Evolutionary conservation across 2,888 invertebrate species (phyloP).

Genomic region (Plemyria rubiginata): DNA sequence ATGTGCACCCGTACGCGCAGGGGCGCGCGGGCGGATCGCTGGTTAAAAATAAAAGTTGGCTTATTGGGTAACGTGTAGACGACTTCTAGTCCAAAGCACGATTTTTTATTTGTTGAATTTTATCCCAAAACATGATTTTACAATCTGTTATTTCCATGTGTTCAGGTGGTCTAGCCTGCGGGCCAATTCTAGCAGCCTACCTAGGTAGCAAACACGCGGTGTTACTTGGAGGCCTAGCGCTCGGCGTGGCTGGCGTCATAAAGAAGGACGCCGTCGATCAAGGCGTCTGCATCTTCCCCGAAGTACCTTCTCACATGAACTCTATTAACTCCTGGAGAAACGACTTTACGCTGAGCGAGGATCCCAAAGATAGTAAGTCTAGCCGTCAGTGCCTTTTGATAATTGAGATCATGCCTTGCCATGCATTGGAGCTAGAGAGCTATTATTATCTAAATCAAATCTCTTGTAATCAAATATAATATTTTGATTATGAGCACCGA

Average conservation of each 20-base stretch:
- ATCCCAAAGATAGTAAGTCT: conserved; percentile 63
- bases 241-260: conserved; percentile 58
- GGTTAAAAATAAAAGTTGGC: too few relatives aligned
- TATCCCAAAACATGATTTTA: too few relatives aligned
- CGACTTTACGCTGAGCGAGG: conserved; percentile 53
- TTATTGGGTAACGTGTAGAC: too few relatives aligned
- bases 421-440: too few relatives aligned
- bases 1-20: too few relatives aligned
- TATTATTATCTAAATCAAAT: too few relatives aligned
- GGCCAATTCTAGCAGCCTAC: conserved; percentile 64
- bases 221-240: conserved; percentile 57
- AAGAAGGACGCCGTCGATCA: conserved; percentile 64
- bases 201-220: conserved; percentile 62
- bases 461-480: too few relatives aligned
- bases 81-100: too few relatives aligned
- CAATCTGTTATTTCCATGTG: neutral
- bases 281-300: conserved; percentile 47
- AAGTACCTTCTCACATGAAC: conserved; percentile 48
- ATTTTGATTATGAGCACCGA: too few relatives aligned
- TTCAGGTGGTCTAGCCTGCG: conserved; percentile 69
- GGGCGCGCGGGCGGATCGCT: too few relatives aligned
- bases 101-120: too few relatives aligned
- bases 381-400: neutral
- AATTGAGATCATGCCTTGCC: too few relatives aligned
- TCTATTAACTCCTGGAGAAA: conserved; percentile 52